These are phyloP conservation scores for Harpalus rufipes DNA, from an alignment of 2,888 invertebrate genomes.

Conservation along the genomic window DNA sequence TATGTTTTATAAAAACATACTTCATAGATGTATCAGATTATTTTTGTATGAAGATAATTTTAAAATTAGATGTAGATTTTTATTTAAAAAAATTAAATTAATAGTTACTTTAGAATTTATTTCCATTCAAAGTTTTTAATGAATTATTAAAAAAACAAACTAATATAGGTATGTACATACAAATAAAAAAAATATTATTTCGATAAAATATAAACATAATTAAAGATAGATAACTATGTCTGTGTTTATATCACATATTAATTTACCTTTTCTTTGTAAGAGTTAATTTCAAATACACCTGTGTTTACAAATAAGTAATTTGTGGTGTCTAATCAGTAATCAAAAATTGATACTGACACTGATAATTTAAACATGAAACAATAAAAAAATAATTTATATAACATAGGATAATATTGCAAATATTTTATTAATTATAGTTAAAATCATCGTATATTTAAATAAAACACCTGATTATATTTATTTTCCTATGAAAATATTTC, in stretches of 20 bases:
- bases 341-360: background rate
- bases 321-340: conserved; percentile 28
- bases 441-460: conserved; percentile 44
- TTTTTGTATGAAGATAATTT: too few relatives aligned
- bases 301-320: conserved; percentile 50
- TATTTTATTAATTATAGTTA: conserved; percentile 64
- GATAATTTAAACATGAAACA: conserved; percentile 57
- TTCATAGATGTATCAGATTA: too few relatives aligned
- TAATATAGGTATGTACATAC: too few relatives aligned
- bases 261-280: background rate
- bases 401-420: conserved; percentile 56
- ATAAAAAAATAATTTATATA: conserved; percentile 54
- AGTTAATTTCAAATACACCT: conserved; percentile 59
- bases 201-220: too few relatives aligned
- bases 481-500: conserved; percentile 50
- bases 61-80: too few relatives aligned
- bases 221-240: conserved; percentile 3
- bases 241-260: background rate
- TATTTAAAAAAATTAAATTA: too few relatives aligned
- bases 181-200: too few relatives aligned
- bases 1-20: too few relatives aligned
- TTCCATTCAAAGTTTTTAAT: too few relatives aligned
- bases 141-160: too few relatives aligned
- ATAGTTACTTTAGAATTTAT: too few relatives aligned
- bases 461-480: conserved; percentile 64